Conservation (phyloP, 1,140 invertebrate species). For the Macrotrachela quadricornifera region DNA sequence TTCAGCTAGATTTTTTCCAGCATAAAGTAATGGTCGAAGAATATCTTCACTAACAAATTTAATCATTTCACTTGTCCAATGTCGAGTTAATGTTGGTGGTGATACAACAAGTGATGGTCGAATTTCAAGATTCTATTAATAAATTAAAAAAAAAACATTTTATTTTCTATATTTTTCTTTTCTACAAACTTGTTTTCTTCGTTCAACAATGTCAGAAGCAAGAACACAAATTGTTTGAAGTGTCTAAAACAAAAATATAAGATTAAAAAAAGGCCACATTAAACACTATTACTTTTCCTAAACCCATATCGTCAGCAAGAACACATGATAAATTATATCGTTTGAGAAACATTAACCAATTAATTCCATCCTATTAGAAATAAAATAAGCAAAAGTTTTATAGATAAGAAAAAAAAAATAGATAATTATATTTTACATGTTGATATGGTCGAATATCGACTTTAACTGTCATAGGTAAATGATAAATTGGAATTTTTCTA, state of each 20-base stretch:
- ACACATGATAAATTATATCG: slow-evolving; percentile 88
- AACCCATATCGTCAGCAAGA: slow-evolving; percentile 86
- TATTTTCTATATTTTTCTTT: background rate
- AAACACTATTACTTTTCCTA: slow-evolving; percentile 46
- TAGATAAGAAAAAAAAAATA: slow-evolving; percentile 1
- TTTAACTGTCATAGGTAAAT: slow-evolving; percentile 32
- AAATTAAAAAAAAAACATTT: slow-evolving; percentile 9
- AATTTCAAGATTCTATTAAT: slow-evolving; percentile 14
- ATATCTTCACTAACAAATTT: slow-evolving; percentile 54
- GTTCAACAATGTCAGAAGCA: slow-evolving; percentile 52
- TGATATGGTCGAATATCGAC: slow-evolving; percentile 12
- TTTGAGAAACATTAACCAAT: slow-evolving; percentile 88
- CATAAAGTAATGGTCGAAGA: slow-evolving; percentile 67
- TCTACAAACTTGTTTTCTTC: background rate
- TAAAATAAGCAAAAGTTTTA: no score
- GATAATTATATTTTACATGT: no score
- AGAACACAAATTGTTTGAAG: slow-evolving; percentile 86
- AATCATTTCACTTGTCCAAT: slow-evolving; percentile 92
- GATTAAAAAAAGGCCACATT: no score
- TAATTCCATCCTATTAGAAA: slow-evolving; percentile 76
- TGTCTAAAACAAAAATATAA: slow-evolving; percentile 33
- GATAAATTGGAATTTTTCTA: slow-evolving; percentile 56
- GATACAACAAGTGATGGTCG: slow-evolving; percentile 77
- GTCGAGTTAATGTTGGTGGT: slow-evolving; percentile 86
- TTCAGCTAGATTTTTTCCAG: slow-evolving; percentile 56